phyloP scores from a whole-genome alignment of 92 coral and sea anemone genomes.

The Galaxea fascicularis region DNA sequence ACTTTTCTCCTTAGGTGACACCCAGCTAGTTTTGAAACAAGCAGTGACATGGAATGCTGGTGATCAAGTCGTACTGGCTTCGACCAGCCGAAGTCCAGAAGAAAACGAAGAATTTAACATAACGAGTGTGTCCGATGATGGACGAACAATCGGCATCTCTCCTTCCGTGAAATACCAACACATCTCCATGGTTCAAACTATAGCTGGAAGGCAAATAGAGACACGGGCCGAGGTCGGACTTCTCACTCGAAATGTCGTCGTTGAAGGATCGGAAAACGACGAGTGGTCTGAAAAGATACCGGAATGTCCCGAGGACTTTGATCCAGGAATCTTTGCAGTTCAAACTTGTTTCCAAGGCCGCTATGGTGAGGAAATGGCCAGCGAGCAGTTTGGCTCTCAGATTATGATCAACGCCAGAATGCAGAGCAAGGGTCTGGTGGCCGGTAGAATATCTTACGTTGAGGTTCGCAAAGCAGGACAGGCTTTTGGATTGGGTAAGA shows the following conservation, averaged over 20 bases:
- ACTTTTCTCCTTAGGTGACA: constrained; percentile 60
- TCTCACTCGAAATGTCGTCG: constrained; percentile 94
- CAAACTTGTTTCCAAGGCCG: constrained; percentile 93
- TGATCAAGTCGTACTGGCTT: constrained; percentile 81
- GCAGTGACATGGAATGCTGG: constrained; percentile 87
- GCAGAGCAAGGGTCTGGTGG: constrained; percentile 81
- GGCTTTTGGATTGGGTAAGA: constrained; percentile 86
- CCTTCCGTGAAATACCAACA: constrained; percentile 81
- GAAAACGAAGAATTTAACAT: constrained; percentile 87
- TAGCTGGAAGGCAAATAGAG: constrained; percentile 76
- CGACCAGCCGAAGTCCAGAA: constrained; percentile 81
- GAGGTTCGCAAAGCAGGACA: constrained; percentile 95
- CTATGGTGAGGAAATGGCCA: constrained; percentile 68
- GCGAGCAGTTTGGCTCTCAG: constrained; percentile 91
- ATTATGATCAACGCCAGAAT: constrained; percentile 87
- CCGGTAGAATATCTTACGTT: constrained; percentile 83
- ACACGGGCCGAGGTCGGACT: constrained; percentile 95
- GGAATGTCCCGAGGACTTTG: constrained; percentile 80
- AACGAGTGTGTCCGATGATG: constrained; percentile 67
- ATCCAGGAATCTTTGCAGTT: constrained; percentile 89
- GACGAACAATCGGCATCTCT: constrained; percentile 63
- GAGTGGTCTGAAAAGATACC: constrained; percentile 73
- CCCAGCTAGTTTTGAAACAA: constrained; percentile 65
- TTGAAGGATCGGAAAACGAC: constrained; percentile 87
- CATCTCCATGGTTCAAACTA: constrained; percentile 74